These are phyloP conservation scores for Beroe forskalii DNA, from an alignment of 37 sponge, comb jelly and placozoan genomes.

Conservation along the genomic window DNA sequence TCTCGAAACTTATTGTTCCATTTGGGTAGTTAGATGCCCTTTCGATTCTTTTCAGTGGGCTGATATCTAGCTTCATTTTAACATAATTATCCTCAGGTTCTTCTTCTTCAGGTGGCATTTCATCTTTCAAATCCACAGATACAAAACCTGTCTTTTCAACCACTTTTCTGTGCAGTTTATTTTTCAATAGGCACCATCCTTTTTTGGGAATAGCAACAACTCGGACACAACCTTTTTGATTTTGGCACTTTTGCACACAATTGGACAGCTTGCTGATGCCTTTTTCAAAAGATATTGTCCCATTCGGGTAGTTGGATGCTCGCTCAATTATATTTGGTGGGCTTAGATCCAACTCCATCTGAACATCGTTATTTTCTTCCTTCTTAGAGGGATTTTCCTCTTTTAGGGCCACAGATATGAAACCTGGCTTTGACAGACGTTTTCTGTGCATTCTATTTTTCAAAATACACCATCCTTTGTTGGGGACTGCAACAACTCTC, in stretches of 20 bases:
- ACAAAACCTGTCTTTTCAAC: background rate
- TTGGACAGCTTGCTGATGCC: background rate
- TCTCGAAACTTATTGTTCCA: background rate
- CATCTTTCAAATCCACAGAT: background rate
- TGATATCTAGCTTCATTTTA: background rate
- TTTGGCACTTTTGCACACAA: background rate
- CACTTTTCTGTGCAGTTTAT: background rate
- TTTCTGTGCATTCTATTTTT: background rate
- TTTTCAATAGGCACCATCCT: background rate
- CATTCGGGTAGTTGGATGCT: background rate
- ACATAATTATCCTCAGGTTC: background rate
- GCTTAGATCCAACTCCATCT: background rate
- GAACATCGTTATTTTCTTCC: background rate
- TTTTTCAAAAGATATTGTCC: background rate
- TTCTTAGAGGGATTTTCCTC: background rate
- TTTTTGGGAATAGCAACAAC: background rate
- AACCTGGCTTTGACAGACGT: background rate
- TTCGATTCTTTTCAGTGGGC: background rate
- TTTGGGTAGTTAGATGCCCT: background rate
- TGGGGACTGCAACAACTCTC: background rate
- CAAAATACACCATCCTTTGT: background rate
- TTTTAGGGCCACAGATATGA: background rate
- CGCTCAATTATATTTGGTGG: background rate
- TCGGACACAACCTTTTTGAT: slow-evolving; percentile 11
- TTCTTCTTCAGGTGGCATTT: background rate